Percentiles rank a stretch among this genome's conserved stretches.
These are phyloP conservation scores for Oplegnathus fasciatus DNA, from an alignment of 2,113 vertebrate genomes.

Conservation along the genomic window DNA sequence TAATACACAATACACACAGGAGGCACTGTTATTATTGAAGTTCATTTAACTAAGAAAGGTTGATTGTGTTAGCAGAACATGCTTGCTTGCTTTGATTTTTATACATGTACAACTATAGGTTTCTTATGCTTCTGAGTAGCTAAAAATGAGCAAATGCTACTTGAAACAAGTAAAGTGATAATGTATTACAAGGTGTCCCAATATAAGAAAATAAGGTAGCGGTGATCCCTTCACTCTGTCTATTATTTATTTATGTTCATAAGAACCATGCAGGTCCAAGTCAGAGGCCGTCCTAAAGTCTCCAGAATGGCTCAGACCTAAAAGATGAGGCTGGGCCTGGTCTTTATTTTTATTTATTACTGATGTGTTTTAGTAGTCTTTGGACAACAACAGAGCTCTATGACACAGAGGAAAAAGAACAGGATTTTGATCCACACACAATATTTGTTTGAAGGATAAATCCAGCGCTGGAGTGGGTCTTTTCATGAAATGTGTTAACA, in stretches of 20 bases:
- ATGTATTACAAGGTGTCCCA: not conserved
- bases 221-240: not conserved
- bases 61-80: not conserved
- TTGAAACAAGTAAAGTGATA: not conserved
- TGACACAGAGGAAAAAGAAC: not conserved
- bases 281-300: no score
- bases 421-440: no score
- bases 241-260: not conserved
- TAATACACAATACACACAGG: not conserved
- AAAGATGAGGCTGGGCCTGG: not conserved
- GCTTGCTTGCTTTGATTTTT: not conserved
- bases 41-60: not conserved
- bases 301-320: not conserved
- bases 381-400: not conserved
- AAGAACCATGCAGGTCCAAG: not conserved
- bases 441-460: no score
- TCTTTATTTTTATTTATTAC: not conserved
- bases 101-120: not conserved
- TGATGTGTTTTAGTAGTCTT: not conserved
- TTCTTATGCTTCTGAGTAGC: not conserved
- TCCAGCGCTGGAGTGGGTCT: no score
- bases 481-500: no score
- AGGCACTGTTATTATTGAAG: not conserved
- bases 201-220: not conserved
- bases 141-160: not conserved